These are phyloP conservation scores for Oncorhynchus gorbuscha DNA, from an alignment of 2,113 vertebrate species.

Conservation along the genomic window DNA sequence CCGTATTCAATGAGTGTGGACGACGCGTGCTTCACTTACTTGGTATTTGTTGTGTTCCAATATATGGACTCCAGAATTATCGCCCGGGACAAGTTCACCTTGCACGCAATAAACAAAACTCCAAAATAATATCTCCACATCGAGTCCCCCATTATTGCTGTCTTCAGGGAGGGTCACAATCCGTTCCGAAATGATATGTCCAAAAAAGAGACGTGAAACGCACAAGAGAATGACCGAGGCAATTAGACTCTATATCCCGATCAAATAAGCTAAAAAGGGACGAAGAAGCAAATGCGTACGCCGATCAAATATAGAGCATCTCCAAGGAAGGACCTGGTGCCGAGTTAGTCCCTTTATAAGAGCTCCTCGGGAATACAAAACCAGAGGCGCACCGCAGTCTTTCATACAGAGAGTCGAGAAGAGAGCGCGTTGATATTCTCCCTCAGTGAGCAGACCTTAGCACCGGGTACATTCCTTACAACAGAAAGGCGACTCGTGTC, in stretches of 20 bases:
- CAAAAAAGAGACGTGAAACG: constrained; percentile 6
- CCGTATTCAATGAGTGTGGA: neutral
- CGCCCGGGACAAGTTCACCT: constrained; percentile 87
- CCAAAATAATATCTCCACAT: constrained; percentile 94
- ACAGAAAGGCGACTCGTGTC: constrained; percentile 32
- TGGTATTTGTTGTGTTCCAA: constrained; percentile 98
- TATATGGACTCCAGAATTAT: constrained; percentile 96
- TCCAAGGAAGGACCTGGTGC: constrained; percentile 46
- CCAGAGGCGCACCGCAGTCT: constrained; percentile 52
- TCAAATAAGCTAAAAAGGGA: constrained; percentile 22
- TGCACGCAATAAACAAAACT: constrained; percentile 88
- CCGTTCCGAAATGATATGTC: constrained; percentile 40
- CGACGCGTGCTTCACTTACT: constrained; percentile 78
- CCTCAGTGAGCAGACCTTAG: constrained; percentile 46
- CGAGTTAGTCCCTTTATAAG: constrained; percentile 37
- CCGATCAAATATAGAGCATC: constrained; percentile 38
- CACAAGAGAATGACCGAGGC: constrained; percentile 1
- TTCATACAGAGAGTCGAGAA: constrained; percentile 47
- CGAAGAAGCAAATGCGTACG: constrained; percentile 9
- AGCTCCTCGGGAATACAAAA: constrained; percentile 27
- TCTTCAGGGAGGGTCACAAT: constrained; percentile 62
- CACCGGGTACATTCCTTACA: constrained; percentile 65
- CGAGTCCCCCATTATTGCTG: constrained; percentile 81
- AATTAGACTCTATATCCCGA: constrained; percentile 47
- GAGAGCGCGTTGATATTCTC: constrained; percentile 51